Conservation (phyloP, 2,888 invertebrate species). For the Morpho achilles region DNA sequence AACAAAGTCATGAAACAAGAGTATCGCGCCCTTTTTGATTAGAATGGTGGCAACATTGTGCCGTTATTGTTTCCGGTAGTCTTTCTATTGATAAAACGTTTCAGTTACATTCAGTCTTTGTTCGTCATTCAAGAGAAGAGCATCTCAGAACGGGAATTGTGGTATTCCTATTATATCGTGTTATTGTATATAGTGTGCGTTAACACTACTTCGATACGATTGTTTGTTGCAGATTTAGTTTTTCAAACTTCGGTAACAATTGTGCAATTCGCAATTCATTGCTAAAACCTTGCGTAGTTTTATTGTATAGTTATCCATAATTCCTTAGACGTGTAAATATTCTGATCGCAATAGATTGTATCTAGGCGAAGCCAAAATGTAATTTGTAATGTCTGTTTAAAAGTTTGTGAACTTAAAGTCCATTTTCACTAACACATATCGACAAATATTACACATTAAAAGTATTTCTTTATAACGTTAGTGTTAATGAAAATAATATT, state of each 20-base stretch:
- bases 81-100: no score
- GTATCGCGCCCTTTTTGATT: no score
- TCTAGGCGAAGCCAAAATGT: constrained; percentile 58
- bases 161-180: no score
- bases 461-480: not conserved
- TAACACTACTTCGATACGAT: not conserved
- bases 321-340: constrained; percentile 29
- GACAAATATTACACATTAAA: not conserved
- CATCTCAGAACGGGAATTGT: no score
- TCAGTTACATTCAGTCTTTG: no score
- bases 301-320: constrained; percentile 7
- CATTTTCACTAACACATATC: constrained; percentile 17
- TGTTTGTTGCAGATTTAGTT: not conserved
- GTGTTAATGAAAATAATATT: no score
- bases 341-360: constrained; percentile 32
- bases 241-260: constrained; percentile 4
- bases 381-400: constrained; percentile 15
- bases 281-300: constrained; percentile 10
- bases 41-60: no score
- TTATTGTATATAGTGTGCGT: no score
- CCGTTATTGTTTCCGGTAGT: no score
- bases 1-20: no score
- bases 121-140: no score
- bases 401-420: constrained; percentile 11
- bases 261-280: not conserved